Evolutionary conservation across 2,888 invertebrate species (phyloP).

Genomic region (Hymenopus coronatus): DNA sequence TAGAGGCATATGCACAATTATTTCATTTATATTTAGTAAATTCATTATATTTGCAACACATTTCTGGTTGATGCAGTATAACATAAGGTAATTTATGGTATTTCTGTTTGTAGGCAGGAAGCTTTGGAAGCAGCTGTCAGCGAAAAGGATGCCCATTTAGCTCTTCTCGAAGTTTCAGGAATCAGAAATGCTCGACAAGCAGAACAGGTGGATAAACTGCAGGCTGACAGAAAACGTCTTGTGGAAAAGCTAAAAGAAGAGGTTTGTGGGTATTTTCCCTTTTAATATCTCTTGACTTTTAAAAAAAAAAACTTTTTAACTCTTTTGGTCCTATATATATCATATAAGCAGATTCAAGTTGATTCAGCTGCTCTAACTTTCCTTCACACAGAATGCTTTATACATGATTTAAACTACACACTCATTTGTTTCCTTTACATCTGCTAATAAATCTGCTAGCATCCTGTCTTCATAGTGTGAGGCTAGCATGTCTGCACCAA

Average conservation of each 20-base stretch:
- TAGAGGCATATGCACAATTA: too few relatives aligned
- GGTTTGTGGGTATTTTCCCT: constrained; percentile 47
- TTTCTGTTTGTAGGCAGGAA: constrained; percentile 64
- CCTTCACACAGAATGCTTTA: too few relatives aligned
- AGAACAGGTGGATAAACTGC: constrained; percentile 64
- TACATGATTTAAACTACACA: too few relatives aligned
- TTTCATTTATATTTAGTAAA: too few relatives aligned
- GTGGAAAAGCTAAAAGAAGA: constrained; percentile 69
- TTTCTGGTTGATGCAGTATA: background rate
- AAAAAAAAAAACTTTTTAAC: background rate
- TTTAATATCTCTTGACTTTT: background rate
- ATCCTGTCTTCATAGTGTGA: too few relatives aligned
- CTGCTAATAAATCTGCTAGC: too few relatives aligned
- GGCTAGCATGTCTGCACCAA: too few relatives aligned
- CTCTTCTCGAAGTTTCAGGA: constrained; percentile 73
- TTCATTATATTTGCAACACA: background rate
- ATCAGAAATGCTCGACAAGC: constrained; percentile 63
- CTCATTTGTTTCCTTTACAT: too few relatives aligned
- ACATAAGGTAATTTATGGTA: background rate
- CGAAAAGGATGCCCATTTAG: constrained; percentile 85
- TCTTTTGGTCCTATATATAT: too few relatives aligned
- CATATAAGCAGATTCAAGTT: too few relatives aligned
- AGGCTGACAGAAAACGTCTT: constrained; percentile 66
- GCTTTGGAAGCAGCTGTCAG: constrained; percentile 78
- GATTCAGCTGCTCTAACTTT: too few relatives aligned